These are phyloP conservation scores for Ephestia elutella DNA, from an alignment of 1,140 invertebrate genomes.

Conservation along the genomic window DNA sequence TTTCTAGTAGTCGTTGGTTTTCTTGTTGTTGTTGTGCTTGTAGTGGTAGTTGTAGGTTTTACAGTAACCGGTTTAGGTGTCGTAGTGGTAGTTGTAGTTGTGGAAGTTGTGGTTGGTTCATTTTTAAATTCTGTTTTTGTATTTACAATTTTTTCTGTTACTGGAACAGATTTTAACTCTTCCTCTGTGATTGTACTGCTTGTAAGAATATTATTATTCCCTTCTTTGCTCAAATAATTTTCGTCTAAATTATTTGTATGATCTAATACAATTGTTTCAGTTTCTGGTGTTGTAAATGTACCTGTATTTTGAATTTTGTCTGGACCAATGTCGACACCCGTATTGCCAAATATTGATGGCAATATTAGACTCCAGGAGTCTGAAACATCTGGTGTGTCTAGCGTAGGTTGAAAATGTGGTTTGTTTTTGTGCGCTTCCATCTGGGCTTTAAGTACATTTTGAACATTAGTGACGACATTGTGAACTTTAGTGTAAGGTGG, in stretches of 20 bases:
- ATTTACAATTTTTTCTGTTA: constrained; percentile 26
- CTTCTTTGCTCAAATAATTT: constrained; percentile 52
- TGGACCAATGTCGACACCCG: constrained; percentile 77
- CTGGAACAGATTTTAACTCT: constrained; percentile 18
- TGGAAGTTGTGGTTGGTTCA: constrained; percentile 6
- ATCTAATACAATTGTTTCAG: constrained; percentile 71
- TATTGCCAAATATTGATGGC: constrained; percentile 83
- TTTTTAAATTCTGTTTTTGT: constrained; percentile 16
- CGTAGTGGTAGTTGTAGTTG: constrained; percentile 19
- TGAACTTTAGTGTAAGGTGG: constrained; percentile 81
- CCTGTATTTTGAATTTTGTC: constrained; percentile 64
- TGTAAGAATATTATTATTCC: constrained; percentile 34
- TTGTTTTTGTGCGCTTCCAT: constrained; percentile 80
- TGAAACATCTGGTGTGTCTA: constrained; percentile 81
- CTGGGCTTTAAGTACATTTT: constrained; percentile 86
- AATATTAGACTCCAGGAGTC: constrained; percentile 87
- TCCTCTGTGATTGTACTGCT: constrained; percentile 25
- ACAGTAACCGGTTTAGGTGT: constrained; percentile 25
- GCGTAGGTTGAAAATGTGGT: constrained; percentile 72
- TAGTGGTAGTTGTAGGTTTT: constrained; percentile 21
- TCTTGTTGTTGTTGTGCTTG: constrained; percentile 20
- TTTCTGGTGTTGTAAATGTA: constrained; percentile 74
- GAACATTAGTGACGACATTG: constrained; percentile 86
- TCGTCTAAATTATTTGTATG: constrained; percentile 34
- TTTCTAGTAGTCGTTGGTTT: constrained; percentile 18